Base-by-base conservation (phyloP, 1,140 invertebrate species). In the Melitaea cinxia region DNA sequence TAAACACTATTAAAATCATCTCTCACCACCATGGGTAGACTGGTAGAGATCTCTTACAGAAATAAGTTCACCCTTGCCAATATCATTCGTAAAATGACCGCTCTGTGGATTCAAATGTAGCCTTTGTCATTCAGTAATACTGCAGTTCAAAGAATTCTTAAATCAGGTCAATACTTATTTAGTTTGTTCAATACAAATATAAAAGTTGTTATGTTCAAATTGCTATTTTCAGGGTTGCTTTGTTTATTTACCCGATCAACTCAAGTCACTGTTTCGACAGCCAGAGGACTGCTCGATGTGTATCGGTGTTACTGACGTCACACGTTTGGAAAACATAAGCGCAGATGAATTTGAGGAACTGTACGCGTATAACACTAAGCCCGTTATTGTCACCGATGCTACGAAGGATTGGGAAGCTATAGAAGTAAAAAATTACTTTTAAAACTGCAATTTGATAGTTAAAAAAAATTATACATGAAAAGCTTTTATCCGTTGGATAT, bases 321-420 rank as follows among this genome's bases (percentile, higher is more conserved):
- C 93, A 28, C 93, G 94, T 65, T 85, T 97, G 0, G 75, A 91
- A 0, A 93, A 94, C 64, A 92, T 96, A 23, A 93, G 94, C 5
- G 89, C 94, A 0, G 81, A 91, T 7, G 80, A 93, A 19, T 98
- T 98, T 77, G 94, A 96, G 75, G 76, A 93, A 37, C 91, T 91
- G 17, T 97, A 94, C 78, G 96, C 97, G 0, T 97, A 97, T 78
- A 93, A 92, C 10, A 94, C 94, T 0, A 91, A 93, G 15, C 97
- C 97, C 0, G 95, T 98, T 0, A 94, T 99, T n/a, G 92, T 98
- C 5, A 95, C 93, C 26, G 96, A 97, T 81, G 97, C 94, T 0
- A 95, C 94, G 4, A 73, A 57, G 17, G 93, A 95, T 71, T 98
- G 97, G 97, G 94, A 93, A 21, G 96, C 97, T 4, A 85, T 93